phyloP scores from a whole-genome alignment of 1,140 invertebrate species.

The Ceratoteleas bidentatus region DNA sequence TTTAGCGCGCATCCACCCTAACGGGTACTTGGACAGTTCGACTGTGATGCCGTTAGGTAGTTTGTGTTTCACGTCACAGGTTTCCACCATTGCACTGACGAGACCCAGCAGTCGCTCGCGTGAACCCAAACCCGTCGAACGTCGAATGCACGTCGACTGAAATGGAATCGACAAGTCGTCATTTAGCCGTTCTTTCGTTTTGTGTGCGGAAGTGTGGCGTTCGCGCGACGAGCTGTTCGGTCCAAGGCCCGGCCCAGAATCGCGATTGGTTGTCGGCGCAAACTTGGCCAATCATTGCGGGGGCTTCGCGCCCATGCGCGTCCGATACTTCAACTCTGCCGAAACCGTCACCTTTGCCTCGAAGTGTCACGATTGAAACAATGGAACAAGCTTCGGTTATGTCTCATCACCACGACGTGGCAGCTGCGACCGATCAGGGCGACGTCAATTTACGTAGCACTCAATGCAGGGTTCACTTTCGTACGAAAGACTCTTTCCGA shows the following conservation, averaged over 20 bases:
- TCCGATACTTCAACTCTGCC: conserved; percentile 55
- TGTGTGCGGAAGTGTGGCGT: no score
- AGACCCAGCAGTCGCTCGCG: background rate
- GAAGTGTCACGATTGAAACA: conserved; percentile 15
- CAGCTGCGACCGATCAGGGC: conserved; percentile 44
- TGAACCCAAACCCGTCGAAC: background rate
- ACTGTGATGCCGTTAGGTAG: conserved; percentile 35
- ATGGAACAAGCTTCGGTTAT: conserved; percentile 34
- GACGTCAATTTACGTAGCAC: conserved; percentile 62
- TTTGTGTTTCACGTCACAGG: conserved; percentile 16
- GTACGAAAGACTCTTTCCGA: conserved; percentile 57
- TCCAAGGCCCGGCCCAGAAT: no score
- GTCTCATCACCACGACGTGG: conserved; percentile 34
- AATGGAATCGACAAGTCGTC: background rate
- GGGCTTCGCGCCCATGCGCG: conserved; percentile 12
- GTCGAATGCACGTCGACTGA: background rate
- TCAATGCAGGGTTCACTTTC: conserved; percentile 66
- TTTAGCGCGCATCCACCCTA: conserved; percentile 25
- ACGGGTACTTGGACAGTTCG: conserved; percentile 25
- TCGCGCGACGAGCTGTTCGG: no score
- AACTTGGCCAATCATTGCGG: conserved; percentile 17
- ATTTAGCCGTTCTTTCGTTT: no score
- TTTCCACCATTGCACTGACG: conserved; percentile 36
- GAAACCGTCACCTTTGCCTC: conserved; percentile 44
- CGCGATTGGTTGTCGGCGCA: no score